Conservation (phyloP, 2,797 vertebrate genomes). For the Neoniphon sammara region DNA sequence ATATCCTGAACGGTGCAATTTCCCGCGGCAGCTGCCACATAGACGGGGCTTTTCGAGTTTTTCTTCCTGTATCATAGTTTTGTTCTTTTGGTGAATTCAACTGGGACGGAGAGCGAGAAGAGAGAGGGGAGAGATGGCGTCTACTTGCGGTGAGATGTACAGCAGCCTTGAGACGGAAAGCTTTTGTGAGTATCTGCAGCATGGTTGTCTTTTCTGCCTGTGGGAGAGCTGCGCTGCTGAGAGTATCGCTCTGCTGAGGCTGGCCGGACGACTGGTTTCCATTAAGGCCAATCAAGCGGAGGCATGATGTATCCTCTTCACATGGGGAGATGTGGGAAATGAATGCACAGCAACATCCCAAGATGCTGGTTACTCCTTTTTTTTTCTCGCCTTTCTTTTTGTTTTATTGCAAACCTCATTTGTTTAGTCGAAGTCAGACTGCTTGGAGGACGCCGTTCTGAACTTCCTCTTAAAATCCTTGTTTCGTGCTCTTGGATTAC, state of each 20-base stretch:
- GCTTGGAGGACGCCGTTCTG: neutral
- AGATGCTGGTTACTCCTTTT: slow-evolving; percentile 7
- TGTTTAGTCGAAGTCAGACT: slow-evolving; percentile 12
- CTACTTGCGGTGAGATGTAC: slow-evolving; percentile 59
- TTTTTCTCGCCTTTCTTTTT: neutral
- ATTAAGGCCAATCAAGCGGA: slow-evolving; percentile 56
- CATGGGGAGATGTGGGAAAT: slow-evolving; percentile 24
- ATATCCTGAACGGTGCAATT: neutral
- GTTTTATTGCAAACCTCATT: slow-evolving; percentile 9
- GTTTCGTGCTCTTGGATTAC: neutral
- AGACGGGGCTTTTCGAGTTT: neutral
- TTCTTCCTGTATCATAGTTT: slow-evolving; percentile 2
- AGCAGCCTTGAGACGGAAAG: slow-evolving; percentile 50
- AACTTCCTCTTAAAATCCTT: slow-evolving; percentile 14
- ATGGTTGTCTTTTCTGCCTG: slow-evolving; percentile 33
- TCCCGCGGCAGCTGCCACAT: slow-evolving; percentile 22
- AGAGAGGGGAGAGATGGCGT: slow-evolving; percentile 57
- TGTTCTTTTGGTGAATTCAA: slow-evolving; percentile 13
- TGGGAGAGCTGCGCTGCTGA: slow-evolving; percentile 26
- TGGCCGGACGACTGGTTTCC: slow-evolving; percentile 55
- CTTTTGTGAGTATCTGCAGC: slow-evolving; percentile 69
- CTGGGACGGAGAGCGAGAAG: slow-evolving; percentile 12
- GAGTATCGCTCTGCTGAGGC: neutral
- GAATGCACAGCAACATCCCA: slow-evolving; percentile 17
- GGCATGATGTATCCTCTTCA: slow-evolving; percentile 41